phyloP scores from a whole-genome alignment of 2,888 invertebrate species.

The Andrena chrysosceles region DNA sequence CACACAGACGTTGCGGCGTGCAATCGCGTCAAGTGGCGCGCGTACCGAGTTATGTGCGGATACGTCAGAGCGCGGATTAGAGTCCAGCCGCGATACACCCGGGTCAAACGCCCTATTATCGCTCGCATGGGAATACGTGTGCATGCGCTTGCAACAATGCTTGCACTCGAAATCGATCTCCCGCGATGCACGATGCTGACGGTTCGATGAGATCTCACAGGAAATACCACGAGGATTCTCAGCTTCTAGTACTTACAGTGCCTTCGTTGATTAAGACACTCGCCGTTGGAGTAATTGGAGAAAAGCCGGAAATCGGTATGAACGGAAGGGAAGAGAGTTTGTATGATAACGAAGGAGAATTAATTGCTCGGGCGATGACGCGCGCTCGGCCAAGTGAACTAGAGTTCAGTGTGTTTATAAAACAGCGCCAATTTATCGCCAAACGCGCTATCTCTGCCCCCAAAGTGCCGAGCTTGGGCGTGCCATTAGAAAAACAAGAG shows the following conservation, averaged over 20 bases:
- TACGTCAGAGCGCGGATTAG: slow-evolving; percentile 77
- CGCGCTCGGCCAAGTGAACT: slow-evolving; percentile 7
- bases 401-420: slow-evolving; percentile 24
- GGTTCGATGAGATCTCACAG: no score
- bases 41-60: slow-evolving; percentile 65
- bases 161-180: background rate
- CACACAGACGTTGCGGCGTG: slow-evolving; percentile 33
- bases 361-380: slow-evolving; percentile 36
- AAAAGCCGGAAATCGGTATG: background rate
- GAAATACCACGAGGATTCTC: background rate
- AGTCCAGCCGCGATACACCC: slow-evolving; percentile 77
- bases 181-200: background rate
- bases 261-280: no score
- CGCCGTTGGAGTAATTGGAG: background rate
- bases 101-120: slow-evolving; percentile 80
- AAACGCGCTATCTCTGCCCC: slow-evolving; percentile 33
- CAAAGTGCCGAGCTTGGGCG: slow-evolving; percentile 39
- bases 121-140: slow-evolving; percentile 37
- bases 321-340: background rate
- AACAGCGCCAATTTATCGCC: slow-evolving; percentile 60
- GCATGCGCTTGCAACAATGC: slow-evolving; percentile 9
- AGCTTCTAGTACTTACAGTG: background rate
- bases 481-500: slow-evolving; percentile 55
- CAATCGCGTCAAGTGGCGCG: slow-evolving; percentile 71
- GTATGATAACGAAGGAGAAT: slow-evolving; percentile 27